phyloP scores from a whole-genome alignment of 2,797 vertebrate genomes.

The Acanthurus tractus region DNA sequence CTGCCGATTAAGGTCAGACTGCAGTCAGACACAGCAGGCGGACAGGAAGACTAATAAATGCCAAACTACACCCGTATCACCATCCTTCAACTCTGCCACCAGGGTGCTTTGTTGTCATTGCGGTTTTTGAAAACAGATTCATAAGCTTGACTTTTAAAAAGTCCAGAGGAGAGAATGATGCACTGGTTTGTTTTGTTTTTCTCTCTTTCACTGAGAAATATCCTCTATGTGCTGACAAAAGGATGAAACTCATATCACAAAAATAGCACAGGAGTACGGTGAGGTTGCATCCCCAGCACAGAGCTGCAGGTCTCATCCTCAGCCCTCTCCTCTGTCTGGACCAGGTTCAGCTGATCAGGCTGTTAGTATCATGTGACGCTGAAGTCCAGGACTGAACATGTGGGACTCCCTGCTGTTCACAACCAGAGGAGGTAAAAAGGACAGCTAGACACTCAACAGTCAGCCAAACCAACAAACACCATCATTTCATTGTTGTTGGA shows the following conservation, averaged over 20 bases:
- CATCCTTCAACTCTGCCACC: slow-evolving; percentile 38
- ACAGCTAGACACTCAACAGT: slow-evolving; percentile 17
- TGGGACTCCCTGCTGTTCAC: slow-evolving; percentile 50
- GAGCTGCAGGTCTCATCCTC: slow-evolving; percentile 9
- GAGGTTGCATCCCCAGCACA: background rate
- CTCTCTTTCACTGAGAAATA: background rate
- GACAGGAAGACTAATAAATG: slow-evolving; percentile 58
- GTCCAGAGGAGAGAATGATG: slow-evolving; percentile 8
- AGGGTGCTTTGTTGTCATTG: slow-evolving; percentile 35
- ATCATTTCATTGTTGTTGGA: slow-evolving; percentile 1
- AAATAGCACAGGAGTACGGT: background rate
- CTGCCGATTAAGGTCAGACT: slow-evolving; percentile 83
- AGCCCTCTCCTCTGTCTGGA: slow-evolving; percentile 18
- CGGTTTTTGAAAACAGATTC: slow-evolving; percentile 29
- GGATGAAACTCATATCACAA: background rate
- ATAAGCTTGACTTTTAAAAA: slow-evolving; percentile 10
- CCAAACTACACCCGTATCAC: slow-evolving; percentile 48
- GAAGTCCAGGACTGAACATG: slow-evolving; percentile 45
- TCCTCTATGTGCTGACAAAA: background rate
- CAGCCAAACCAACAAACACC: slow-evolving; percentile 5
- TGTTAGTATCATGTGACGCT: slow-evolving; percentile 46
- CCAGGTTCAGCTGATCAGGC: slow-evolving; percentile 44
- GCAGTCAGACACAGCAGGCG: slow-evolving; percentile 37
- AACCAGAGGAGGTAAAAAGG: slow-evolving; percentile 24
- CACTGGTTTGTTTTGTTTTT: background rate